Base-by-base conservation (phyloP, 64 coral and sea anemone species). In the Pocillopora verrucosa region DNA sequence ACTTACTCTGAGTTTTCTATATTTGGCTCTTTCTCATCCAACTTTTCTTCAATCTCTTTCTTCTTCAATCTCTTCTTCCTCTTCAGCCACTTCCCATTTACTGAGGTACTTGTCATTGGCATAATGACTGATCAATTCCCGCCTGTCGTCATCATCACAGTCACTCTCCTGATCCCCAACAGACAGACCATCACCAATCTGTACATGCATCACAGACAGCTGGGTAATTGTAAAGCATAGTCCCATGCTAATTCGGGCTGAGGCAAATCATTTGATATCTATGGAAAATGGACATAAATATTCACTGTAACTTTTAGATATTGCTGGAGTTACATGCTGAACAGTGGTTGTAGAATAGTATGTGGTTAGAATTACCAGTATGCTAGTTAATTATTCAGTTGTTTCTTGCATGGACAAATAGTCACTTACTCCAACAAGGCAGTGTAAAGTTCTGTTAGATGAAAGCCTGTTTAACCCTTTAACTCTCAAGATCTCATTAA, bases 21-120 rank as follows among this genome's bases (percentile, higher is more conserved):
- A 5, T 9, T 80, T 34, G 24, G 26, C 26, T 25, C 17, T 38
- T 51, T 30, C 56, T 22, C 36, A 19, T 65, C 60, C 30, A 57
- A 17, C 24, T 76, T 62, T 58, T n/a, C n/a, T n/a, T n/a, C 30
- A 30, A 30, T 93, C 56, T 45, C 14, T 3, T 51, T 51, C n/a
- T 25, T 68, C 26, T 17, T 35, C 26, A 36, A 25, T 4, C 22
- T 65, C 80, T 16, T 93, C 76, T 34, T 56, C 64, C 7, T 90
- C 88, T 15, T 51, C 20, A 25, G 61, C 76, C n/a, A 81, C 20
- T 41, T 73, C 80, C 95, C 95, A 97, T 76, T 87, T 90, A 59
- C 91, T 93, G 61, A 97, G 95, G 61, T 97, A 97, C 2, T 80
- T 93, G 13, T 97, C 95, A 85, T 74, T 97, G 36, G 91, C 95